phyloP scores from a whole-genome alignment of 2,888 invertebrate species.

The Cloeon dipterum region DNA sequence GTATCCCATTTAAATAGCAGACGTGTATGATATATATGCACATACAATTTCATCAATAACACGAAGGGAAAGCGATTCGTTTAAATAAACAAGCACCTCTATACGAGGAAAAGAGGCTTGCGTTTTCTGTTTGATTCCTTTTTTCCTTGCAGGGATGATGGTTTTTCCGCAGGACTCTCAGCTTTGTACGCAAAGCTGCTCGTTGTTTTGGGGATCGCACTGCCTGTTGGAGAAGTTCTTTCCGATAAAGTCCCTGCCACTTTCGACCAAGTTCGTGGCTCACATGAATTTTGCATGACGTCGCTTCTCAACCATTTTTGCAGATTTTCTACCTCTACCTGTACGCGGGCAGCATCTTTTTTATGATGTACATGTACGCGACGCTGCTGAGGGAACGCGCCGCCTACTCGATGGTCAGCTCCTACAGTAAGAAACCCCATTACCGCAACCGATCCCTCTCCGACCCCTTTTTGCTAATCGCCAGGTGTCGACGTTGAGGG shows the following conservation, averaged over 20 bases:
- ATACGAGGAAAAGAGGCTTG: constrained; percentile 5
- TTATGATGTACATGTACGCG: constrained; percentile 48
- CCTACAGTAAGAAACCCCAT: constrained; percentile 17
- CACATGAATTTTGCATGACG: background rate
- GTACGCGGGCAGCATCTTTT: constrained; percentile 50
- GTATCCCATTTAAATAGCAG: too few relatives aligned
- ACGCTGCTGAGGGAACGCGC: constrained; percentile 39
- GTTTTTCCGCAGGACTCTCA: constrained; percentile 46
- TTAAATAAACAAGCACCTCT: background rate
- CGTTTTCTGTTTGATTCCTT: constrained; percentile 3
- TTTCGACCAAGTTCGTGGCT: constrained; percentile 37
- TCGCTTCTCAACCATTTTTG: constrained; percentile 1
- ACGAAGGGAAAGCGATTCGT: background rate
- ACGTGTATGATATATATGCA: too few relatives aligned
- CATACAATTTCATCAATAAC: background rate
- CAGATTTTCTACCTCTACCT: constrained; percentile 68
- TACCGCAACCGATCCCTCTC: too few relatives aligned
- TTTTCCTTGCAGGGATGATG: constrained; percentile 29
- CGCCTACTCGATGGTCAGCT: constrained; percentile 31
- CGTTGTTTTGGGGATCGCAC: constrained; percentile 60
- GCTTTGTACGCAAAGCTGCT: constrained; percentile 67
- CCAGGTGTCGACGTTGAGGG: constrained; percentile 2
- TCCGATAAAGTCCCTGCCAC: constrained; percentile 48
- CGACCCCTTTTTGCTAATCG: background rate
- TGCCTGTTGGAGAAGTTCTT: constrained; percentile 71